These are phyloP conservation scores for Nomada flava DNA, from an alignment of 2,888 invertebrate genomes.

Conservation along the genomic window DNA sequence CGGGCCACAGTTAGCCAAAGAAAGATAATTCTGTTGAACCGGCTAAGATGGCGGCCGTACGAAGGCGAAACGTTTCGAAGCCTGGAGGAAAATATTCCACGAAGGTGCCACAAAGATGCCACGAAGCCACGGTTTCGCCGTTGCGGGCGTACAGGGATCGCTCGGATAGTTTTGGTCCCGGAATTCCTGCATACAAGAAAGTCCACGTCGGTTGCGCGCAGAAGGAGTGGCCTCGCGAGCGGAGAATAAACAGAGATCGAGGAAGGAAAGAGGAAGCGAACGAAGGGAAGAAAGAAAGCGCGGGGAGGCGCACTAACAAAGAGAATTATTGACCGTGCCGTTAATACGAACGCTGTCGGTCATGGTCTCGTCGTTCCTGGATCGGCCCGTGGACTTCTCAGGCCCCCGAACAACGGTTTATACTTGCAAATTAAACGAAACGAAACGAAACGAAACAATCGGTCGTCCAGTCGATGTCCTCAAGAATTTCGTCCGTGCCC, in stretches of 20 bases:
- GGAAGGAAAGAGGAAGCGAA: slow-evolving; percentile 19
- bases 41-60: slow-evolving; percentile 45
- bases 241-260: slow-evolving; percentile 7
- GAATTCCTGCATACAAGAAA: slow-evolving; percentile 67
- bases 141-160: slow-evolving; percentile 55
- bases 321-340: slow-evolving; percentile 46
- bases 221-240: slow-evolving; percentile 29
- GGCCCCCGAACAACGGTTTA: slow-evolving; percentile 14
- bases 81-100: slow-evolving; percentile 65
- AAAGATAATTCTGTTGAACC: slow-evolving; percentile 61
- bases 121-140: slow-evolving; percentile 58
- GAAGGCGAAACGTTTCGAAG: slow-evolving; percentile 58
- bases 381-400: neutral
- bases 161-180: slow-evolving; percentile 66
- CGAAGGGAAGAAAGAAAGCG: neutral
- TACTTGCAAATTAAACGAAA: slow-evolving; percentile 44
- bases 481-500: slow-evolving; percentile 20
- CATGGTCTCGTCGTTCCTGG: slow-evolving; percentile 22
- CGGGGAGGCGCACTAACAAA: slow-evolving; percentile 10
- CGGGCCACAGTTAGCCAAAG: slow-evolving; percentile 47
- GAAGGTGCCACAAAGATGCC: slow-evolving; percentile 70
- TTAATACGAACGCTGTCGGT: slow-evolving; percentile 43
- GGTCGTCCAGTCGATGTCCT: neutral
- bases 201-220: slow-evolving; percentile 44
- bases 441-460: slow-evolving; percentile 40